Percentiles rank a stretch among this genome's conserved stretches.
These are phyloP conservation scores for Labeo rohita DNA, from an alignment of 2,113 vertebrate species.

Conservation along the genomic window DNA sequence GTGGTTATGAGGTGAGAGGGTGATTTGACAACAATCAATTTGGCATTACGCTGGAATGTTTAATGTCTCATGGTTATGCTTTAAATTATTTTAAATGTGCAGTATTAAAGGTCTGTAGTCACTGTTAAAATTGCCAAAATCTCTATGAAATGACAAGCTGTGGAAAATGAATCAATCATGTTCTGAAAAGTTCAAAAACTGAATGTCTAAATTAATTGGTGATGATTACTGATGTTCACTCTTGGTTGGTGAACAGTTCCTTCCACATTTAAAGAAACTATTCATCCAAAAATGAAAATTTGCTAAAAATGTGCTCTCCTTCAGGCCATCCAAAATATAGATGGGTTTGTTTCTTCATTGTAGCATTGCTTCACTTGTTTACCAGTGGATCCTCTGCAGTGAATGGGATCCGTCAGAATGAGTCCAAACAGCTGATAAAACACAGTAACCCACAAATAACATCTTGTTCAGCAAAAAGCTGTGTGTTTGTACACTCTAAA, in stretches of 20 bases:
- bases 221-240: neutral
- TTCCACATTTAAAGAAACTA: neutral
- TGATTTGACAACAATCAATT: constrained; percentile 28
- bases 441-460: neutral
- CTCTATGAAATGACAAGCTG: neutral
- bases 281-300: neutral
- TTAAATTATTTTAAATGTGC: constrained; percentile 21
- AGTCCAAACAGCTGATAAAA: neutral
- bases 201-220: neutral
- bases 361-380: neutral
- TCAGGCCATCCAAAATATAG: neutral
- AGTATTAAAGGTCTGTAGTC: neutral
- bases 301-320: neutral
- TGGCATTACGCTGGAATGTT: constrained; percentile 12
- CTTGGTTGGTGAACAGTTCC: neutral
- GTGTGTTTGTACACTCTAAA: too few species aligned
- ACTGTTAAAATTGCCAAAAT: neutral
- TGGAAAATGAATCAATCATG: constrained; percentile 19
- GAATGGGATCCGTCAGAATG: neutral
- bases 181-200: neutral
- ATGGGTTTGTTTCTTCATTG: neutral
- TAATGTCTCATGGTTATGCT: constrained; percentile 19
- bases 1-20: constrained; percentile 24
- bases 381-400: neutral
- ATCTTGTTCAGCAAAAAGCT: too few species aligned